Base-by-base conservation (phyloP, 2,888 invertebrate genomes). In the Apotomis betuletana region DNA sequence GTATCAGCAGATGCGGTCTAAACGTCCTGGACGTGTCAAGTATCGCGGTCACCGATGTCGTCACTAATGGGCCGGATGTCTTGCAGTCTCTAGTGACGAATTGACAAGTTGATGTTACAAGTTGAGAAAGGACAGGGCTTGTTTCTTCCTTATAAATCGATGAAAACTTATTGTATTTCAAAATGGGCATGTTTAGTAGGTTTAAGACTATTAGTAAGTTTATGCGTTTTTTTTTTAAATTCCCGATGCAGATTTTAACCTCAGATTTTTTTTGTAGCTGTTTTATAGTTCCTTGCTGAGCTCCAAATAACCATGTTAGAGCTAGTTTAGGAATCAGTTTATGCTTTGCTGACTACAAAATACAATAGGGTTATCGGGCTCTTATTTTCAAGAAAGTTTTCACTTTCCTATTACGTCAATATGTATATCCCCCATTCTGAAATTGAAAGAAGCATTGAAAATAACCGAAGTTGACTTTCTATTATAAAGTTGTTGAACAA, bases 61-160 rank as follows among this genome's bases (percentile, higher is more conserved):
- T 71, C 57, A n/a, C 62, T 72, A 72, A 72, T 72, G 68, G 67
- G 36, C 63, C 68, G 68, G 72, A 68, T 63, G 63, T 68, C 52
- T 67, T 59, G 58, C 52, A 62, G 44, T 67, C 67, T 57, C 51
- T 67, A 8, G 49, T 8, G 49, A 10, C 49, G 6, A 67, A 36
- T 51, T 58, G 58, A 63, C 67, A 63, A 36, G 44, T 62, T 72
- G 58, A 59, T 59, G 27, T 9, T 59, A 58, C 49, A 4, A 49
- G 49, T 49, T 49, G 49, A 49, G 49, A 49, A 9, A 49, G 9
- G 49, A 49, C 27, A 27, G 27, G 27, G 27, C 15, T 27, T 27
- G 27, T 27, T 27, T 27, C 27, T 27, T 27, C 27, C 27, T 27
- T 27, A 27, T 27, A 27, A 1, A 27, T 27, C 27, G 27, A 27